Conservation (phyloP, 2,113 vertebrate genomes). For the Peromyscus polionotus region DNA sequence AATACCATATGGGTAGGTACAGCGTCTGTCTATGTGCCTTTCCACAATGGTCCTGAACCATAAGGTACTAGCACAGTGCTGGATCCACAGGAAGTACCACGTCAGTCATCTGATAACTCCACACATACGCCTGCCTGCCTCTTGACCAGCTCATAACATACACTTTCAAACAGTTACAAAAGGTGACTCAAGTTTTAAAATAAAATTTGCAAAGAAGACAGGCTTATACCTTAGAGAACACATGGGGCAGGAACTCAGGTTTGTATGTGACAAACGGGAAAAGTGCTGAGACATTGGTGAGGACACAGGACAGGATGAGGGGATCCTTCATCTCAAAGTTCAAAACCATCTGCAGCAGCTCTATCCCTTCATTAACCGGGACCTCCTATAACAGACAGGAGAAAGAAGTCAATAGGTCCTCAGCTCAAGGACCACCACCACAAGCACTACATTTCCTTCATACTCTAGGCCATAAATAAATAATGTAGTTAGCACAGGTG, state of each 20-base stretch:
- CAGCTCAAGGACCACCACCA: background rate
- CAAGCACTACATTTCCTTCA: background rate
- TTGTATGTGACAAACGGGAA: constrained; percentile 94
- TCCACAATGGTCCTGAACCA: background rate
- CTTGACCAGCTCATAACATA: constrained; percentile 30
- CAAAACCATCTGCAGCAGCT: constrained; percentile 94
- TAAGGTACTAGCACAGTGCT: background rate
- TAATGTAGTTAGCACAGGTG: background rate
- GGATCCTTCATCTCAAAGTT: constrained; percentile 96
- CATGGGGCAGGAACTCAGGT: constrained; percentile 91
- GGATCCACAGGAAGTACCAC: background rate
- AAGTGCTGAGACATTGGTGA: constrained; percentile 95
- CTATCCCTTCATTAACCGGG: constrained; percentile 93
- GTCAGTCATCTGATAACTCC: constrained; percentile 5
- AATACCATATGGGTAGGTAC: background rate
- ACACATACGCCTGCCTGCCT: background rate
- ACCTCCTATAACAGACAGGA: constrained; percentile 87
- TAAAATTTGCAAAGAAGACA: constrained; percentile 30
- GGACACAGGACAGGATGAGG: constrained; percentile 95
- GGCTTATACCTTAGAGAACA: constrained; percentile 93
- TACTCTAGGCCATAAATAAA: background rate
- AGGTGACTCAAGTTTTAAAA: constrained; percentile 15
- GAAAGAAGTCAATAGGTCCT: background rate
- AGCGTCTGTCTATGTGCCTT: background rate
- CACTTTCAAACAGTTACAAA: constrained; percentile 13